Base-by-base conservation (phyloP, 1,140 invertebrate species). In the Heliconius eleuchia region DNA sequence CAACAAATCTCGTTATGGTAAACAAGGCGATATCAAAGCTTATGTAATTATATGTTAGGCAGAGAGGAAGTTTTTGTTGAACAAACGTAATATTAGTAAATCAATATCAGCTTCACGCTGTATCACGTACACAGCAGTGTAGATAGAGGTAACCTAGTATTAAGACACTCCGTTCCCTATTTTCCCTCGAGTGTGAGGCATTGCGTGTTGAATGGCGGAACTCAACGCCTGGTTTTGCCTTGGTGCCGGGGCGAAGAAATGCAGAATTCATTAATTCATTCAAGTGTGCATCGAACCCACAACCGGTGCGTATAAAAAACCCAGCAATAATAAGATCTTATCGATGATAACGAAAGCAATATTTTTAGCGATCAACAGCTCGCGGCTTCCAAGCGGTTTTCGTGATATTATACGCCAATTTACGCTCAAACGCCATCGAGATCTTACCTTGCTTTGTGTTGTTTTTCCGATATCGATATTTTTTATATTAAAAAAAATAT, bases 341-440 rank as follows among this genome's bases (percentile, higher is more conserved):
- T 78, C 74, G 74, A 46, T 74, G 76, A 80, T 83, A 80, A 74
- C 52, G 71, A 74, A 70, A 74, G 27, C 78, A 78, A 80, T 80
- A 80, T 80, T 83, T 80, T 80, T 79, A 80, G 74, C 79, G 55
- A 55, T 76, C 78, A 79, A 83, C 81, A 80, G 71, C 75, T 66
- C 9, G 42, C 50, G 60, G 76, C 72, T 74, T 79, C 50, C 71
- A 79, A 42, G 60, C 72, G 71, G 42, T 79, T 82, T 79, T 73
- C 78, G 50, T 37, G 46, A 80, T 73, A 80, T 84, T 78, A 80
- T 80, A 79, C 77, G 80, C 66, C 80, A 85, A 86, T 85, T 88
- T 83, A 80, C 75, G 77, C 71, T 83, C 82, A 88, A 88, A 84
- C 81, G 84, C 72, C 76, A 57, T 13, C 60, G 27, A 55, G 78